Conservation (phyloP, 2,113 vertebrate species). For the Ciconia stormi region DNA sequence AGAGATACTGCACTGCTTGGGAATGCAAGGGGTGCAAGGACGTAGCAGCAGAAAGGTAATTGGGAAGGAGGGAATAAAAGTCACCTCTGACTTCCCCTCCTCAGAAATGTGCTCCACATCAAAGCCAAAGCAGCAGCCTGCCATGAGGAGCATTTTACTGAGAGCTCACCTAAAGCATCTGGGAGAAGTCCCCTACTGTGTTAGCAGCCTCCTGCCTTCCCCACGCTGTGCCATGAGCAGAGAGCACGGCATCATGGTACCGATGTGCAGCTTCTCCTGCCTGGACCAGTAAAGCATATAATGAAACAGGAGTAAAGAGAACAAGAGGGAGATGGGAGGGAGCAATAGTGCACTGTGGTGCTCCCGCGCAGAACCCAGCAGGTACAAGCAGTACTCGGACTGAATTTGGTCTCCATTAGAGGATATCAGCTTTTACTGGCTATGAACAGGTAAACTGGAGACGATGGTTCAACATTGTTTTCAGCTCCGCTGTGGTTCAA, state of each 20-base stretch:
- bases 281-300: accelerated
- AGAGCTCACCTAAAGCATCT: neutral
- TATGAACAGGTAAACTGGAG: neutral
- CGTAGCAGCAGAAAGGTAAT: neutral
- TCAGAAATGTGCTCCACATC: accelerated
- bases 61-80: neutral
- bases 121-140: neutral
- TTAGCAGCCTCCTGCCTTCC: neutral
- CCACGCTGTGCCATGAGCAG: accelerated
- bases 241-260: accelerated
- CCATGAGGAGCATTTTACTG: neutral
- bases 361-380: neutral
- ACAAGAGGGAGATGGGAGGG: neutral
- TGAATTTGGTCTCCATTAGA: neutral
- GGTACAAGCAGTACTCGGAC: neutral
- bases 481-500: neutral
- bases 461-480: neutral
- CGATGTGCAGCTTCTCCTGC: neutral
- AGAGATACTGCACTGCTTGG: neutral
- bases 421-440: neutral
- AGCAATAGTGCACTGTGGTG: neutral
- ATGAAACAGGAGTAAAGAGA: neutral
- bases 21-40: neutral
- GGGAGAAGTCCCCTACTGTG: neutral
- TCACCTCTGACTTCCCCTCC: neutral